Evolutionary conservation across 2,888 invertebrate species (phyloP), one percentile per base, ranked within the genome.

Genomic region (Actias luna): DNA sequence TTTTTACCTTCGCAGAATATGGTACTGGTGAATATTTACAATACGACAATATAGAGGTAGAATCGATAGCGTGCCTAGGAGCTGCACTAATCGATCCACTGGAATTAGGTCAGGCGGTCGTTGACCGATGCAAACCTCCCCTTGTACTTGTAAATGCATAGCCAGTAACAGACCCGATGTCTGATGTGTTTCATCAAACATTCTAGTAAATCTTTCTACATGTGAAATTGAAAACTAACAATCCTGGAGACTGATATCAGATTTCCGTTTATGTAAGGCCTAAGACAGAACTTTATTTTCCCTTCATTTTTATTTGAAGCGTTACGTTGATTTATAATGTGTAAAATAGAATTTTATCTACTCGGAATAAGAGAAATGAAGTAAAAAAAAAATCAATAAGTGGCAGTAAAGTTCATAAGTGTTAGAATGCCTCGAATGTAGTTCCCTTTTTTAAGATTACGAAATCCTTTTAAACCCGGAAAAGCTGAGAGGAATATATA

Each of bases 61-160:
- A 65, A 74, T 75, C 68, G 75, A 80, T 71, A 69, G 65, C 29
- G 18, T 18, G 55, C 61, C 64, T 64, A 35, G 22, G 61, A 36
- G 35, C 65, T 78, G 80, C 80, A 79, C 60, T 62, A 65, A 77
- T 82, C 79, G 82, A 83, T 74, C 68, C 62, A 60, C 58, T 63
- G 69, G 70, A 79, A 78, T 65, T 73, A 62, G 83, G 84, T 78
- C 82, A 82, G 65, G 75, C 66, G 80, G 81, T 67, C 82, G 64
- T 75, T 75, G 73, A 76, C 78, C 77, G 78, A 68, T 69, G 27
- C 61, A 36, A 25, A 27, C 59, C 7, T 12, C 1, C n/a, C n/a
- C n/a, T n/a, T n/a, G n/a, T n/a, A n/a, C n/a, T 29, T 55, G 55
- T 55, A 55, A 55, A 55, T 55, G 55, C 55, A 55, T 55, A 25